These are phyloP conservation scores for Noctua janthina DNA, from an alignment of 2,888 invertebrate species.

Conservation along the genomic window DNA sequence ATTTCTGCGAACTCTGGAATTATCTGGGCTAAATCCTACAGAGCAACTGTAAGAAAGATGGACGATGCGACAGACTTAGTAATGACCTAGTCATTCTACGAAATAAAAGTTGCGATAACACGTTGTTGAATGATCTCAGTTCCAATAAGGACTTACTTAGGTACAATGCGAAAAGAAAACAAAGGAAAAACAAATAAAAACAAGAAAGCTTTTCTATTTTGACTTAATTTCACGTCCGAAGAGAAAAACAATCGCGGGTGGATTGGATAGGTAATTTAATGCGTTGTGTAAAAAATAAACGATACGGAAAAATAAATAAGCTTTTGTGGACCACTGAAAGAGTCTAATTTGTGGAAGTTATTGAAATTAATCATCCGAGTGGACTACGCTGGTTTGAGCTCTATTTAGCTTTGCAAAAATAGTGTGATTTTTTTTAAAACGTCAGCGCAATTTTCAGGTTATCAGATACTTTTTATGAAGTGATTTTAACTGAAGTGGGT, in stretches of 20 bases:
- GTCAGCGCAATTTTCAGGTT: conserved; percentile 5
- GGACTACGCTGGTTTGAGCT: conserved; percentile 1
- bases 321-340: conserved; percentile 34
- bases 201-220: conserved; percentile 33
- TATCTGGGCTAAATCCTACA: conserved; percentile 18
- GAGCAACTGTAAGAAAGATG: conserved; percentile 30
- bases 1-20: conserved; percentile 16
- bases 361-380: conserved; percentile 42
- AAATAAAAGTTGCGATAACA: conserved; percentile 41
- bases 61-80: conserved; percentile 20
- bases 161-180: conserved; percentile 21
- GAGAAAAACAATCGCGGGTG: conserved; percentile 37
- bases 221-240: conserved; percentile 41
- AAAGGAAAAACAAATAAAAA: conserved; percentile 43
- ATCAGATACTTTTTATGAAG: conserved; percentile 1
- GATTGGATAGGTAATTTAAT: conserved; percentile 52
- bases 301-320: conserved; percentile 36
- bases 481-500: background rate
- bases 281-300: conserved; percentile 39
- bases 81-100: conserved; percentile 38
- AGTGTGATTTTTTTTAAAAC: background rate
- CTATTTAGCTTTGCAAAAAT: conserved; percentile 15
- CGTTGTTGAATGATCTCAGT: conserved; percentile 32
- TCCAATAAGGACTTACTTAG: conserved; percentile 14
- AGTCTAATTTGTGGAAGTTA: conserved; percentile 39